Evolutionary conservation across 1,140 invertebrate species (phyloP), one percentile per base, ranked within the genome.

Genomic region (Cotesia chilonis): DNA sequence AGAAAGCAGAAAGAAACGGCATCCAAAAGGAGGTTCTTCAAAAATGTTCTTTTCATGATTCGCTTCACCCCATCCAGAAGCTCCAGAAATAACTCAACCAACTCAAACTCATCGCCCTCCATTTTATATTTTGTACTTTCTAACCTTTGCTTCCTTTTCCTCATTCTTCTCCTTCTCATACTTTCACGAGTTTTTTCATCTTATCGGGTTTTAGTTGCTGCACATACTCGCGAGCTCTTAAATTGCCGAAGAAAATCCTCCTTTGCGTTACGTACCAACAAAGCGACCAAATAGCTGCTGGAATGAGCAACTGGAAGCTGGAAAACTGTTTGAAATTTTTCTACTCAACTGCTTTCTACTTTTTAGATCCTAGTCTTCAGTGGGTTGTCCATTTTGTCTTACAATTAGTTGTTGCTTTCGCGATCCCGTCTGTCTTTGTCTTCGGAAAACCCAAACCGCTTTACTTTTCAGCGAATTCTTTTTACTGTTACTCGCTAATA

Each of bases 31-130:
- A 66, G 71, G 54, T 72, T 72, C 64, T 68, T 72, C 65, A 72
- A 68, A 72, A 72, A 72, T 68, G 65, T 68, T 72, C 71, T 72
- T 72, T 72, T 72, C 64, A 72, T 65, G 55, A 72, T 72, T 68
- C 64, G 37, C 41, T 47, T 47, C 59, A 61, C 71, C 28, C 28
- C 28, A 28, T 28, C 28, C 28, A 28, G 28, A 28, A 28, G 28
- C 28, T 68, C 57, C 17, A 72, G 71, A 61, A 36, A 61, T 41
- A 72, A 66, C 71, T 71, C 63, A 71, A 71, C 70, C 64, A 71
- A 41, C 36, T 57, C 41, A 47, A 71, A 41, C 36, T 57, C 41
- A 47, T 47, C 57, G 20, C 57, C 57, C 57, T 59, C 41, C 10
- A 47, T 47, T 47, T 47, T 47, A 6, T 47, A 47, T 57, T 57